Conservation (phyloP, 2,888 invertebrate species). For the Cistogaster globosa region DNA sequence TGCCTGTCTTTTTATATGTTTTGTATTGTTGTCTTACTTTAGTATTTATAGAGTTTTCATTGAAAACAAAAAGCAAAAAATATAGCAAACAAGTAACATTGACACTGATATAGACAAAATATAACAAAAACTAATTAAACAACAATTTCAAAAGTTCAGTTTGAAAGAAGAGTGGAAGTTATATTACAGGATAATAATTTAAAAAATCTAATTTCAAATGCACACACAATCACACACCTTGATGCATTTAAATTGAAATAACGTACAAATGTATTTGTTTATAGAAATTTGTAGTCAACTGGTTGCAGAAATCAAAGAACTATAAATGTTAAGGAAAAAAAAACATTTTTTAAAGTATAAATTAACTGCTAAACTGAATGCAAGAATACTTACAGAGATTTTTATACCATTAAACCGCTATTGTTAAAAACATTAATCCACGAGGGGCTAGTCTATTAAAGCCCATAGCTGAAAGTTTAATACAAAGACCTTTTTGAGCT, state of each 20-base stretch:
- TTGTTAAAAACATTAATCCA: no score
- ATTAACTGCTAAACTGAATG: no score
- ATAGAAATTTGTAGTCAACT: not conserved
- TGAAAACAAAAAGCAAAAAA: conserved; percentile 34
- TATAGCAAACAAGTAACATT: conserved; percentile 71
- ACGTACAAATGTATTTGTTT: not conserved
- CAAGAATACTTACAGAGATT: no score
- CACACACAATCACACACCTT: not conserved
- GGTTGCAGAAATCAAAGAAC: not conserved
- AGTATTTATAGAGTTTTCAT: conserved; percentile 71
- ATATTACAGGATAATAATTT: not conserved
- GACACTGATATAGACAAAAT: conserved; percentile 34
- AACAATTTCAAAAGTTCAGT: conserved; percentile 1
- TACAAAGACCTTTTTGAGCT: no score
- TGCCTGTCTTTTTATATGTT: conserved; percentile 42
- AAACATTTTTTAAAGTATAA: no score
- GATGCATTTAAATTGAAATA: not conserved
- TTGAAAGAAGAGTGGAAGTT: not conserved
- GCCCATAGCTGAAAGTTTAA: no score
- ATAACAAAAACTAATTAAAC: conserved; percentile 40
- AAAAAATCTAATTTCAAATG: not conserved
- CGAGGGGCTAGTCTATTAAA: no score
- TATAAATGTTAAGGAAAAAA: not conserved
- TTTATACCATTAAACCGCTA: no score
- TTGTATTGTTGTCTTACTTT: conserved; percentile 65